Percentiles rank a stretch among this genome's conserved stretches.
Conservation (phyloP, 2,113 vertebrate species). For the Electrona antarctica region DNA sequence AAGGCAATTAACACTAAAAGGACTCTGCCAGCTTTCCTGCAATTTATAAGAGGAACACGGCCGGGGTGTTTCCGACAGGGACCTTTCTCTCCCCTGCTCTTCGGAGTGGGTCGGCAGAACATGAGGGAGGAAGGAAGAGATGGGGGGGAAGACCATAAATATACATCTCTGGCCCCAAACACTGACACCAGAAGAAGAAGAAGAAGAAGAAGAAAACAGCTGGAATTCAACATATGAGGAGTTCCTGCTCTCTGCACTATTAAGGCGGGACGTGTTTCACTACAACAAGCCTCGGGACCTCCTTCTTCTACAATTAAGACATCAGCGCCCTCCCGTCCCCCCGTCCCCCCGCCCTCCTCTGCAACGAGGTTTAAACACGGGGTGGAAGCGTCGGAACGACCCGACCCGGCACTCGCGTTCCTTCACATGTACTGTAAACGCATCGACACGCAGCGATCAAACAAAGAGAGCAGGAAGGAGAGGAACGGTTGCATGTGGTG, state of each 20-base stretch:
- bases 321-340: too few relatives aligned
- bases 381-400: neutral
- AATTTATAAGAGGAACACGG: constrained; percentile 66
- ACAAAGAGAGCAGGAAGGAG: constrained; percentile 33
- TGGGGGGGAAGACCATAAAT: constrained; percentile 65
- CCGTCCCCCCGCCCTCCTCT: constrained; percentile 45
- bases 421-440: neutral
- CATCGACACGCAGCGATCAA: neutral
- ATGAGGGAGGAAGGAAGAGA: constrained; percentile 31
- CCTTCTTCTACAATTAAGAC: constrained; percentile 41
- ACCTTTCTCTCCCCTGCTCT: constrained; percentile 34
- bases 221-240: constrained; percentile 68
- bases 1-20: constrained; percentile 69
- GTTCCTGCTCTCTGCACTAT: constrained; percentile 55
- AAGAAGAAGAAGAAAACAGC: constrained; percentile 52
- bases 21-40: constrained; percentile 41
- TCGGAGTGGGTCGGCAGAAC: constrained; percentile 28
- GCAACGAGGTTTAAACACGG: constrained; percentile 18
- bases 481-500: constrained; percentile 40
- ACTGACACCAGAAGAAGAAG: constrained; percentile 57
- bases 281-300: neutral
- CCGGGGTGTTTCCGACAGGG: constrained; percentile 49
- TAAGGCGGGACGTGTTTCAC: constrained; percentile 47
- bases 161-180: constrained; percentile 62
- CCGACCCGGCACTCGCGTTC: neutral